Conservation (phyloP, 2,113 vertebrate genomes). For the Cheilinus undulatus region DNA sequence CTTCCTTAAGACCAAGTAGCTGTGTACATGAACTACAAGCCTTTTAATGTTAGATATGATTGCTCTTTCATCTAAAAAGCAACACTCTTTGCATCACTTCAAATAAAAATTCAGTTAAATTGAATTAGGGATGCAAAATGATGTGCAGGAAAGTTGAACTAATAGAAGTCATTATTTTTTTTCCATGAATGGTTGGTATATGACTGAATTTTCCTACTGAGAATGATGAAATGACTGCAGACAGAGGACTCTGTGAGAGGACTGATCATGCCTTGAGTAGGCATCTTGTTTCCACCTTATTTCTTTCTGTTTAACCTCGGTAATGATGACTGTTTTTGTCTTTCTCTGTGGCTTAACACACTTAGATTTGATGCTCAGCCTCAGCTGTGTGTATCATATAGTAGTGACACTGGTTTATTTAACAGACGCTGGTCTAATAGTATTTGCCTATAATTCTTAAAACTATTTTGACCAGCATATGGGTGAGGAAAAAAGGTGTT, state of each 20-base stretch:
- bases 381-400: conserved; percentile 59
- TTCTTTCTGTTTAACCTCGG: conserved; percentile 13
- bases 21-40: conserved; percentile 59
- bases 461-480: conserved; percentile 8
- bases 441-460: conserved; percentile 46
- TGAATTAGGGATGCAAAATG: conserved; percentile 27
- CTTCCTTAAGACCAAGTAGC: conserved; percentile 66
- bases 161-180: conserved; percentile 18
- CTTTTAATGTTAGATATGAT: conserved; percentile 47
- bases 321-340: conserved; percentile 29
- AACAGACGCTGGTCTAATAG: conserved; percentile 51
- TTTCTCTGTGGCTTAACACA: conserved; percentile 64
- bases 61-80: conserved; percentile 6
- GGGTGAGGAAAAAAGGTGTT: background rate
- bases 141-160: conserved; percentile 32
- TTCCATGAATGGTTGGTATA: conserved; percentile 33
- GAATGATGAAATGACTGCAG: conserved; percentile 32
- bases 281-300: conserved; percentile 9
- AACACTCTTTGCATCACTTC: conserved; percentile 20
- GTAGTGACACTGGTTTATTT: conserved; percentile 81
- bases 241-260: conserved; percentile 32
- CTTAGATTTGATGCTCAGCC: conserved; percentile 60
- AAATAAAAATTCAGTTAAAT: conserved; percentile 36
- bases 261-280: conserved; percentile 29
- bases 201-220: conserved; percentile 34